phyloP scores from a whole-genome alignment of 2,797 vertebrate species.

The Pseudomugil gertrudae region DNA sequence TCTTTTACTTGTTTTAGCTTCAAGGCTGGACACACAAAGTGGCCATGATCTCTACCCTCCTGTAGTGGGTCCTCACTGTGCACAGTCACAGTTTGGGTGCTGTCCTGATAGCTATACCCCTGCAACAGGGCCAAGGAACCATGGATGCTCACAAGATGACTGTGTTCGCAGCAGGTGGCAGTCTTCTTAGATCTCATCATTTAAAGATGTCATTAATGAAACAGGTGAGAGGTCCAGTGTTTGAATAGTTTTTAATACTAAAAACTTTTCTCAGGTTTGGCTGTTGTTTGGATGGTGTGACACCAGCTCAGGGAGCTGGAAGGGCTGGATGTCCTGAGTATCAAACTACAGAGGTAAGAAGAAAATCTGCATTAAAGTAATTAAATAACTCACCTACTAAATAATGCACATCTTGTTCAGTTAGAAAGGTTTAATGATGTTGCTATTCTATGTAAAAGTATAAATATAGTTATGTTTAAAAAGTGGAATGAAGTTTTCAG shows the following conservation, averaged over 20 bases:
- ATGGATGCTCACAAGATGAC: slow-evolving; percentile 77
- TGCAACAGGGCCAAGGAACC: slow-evolving; percentile 77
- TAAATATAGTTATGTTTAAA: too few relatives aligned
- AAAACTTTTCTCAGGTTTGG: slow-evolving; percentile 81
- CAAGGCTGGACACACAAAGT: slow-evolving; percentile 39
- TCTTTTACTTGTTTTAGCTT: slow-evolving; percentile 58
- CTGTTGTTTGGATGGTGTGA: slow-evolving; percentile 90
- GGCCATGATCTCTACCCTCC: slow-evolving; percentile 56
- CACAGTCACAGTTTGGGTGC: slow-evolving; percentile 84
- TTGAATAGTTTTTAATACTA: neutral
- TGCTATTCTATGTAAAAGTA: neutral
- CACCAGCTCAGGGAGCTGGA: slow-evolving; percentile 82
- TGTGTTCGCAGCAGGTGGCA: slow-evolving; percentile 86
- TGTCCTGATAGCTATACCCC: slow-evolving; percentile 86
- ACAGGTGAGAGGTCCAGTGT: fast-evolving
- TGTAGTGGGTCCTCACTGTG: slow-evolving; percentile 73
- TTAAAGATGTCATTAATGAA: neutral
- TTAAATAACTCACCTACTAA: neutral
- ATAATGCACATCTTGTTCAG: neutral
- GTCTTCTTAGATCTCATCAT: neutral
- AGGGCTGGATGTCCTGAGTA: slow-evolving; percentile 82
- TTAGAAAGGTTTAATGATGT: neutral
- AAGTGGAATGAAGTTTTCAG: too few relatives aligned
- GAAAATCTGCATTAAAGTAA: neutral
- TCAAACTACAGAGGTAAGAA: slow-evolving; percentile 52